Evolutionary conservation across 2,113 vertebrate species (phyloP), one percentile per base, ranked within the genome.

Genomic region (Hystrix brachyura): DNA sequence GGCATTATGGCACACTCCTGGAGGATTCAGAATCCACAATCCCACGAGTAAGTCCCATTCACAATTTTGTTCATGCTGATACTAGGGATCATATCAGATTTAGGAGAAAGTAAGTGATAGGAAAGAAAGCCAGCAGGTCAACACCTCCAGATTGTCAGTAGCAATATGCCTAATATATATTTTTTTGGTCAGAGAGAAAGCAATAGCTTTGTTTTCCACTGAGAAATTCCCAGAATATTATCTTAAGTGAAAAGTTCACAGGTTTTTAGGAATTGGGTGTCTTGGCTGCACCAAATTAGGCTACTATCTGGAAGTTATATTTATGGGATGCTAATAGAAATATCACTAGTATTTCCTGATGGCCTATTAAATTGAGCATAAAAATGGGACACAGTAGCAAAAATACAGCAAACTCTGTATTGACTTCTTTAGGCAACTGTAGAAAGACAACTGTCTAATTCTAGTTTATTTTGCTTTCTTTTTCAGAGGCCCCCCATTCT

Each of bases 21-120:
- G 76, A 94, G 92, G 90, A 97, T 38, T 93, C 81, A 72, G 76
- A 96, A 91, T 91, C 79, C 21, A 72, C 32, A 90, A 82, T 93
- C 92, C n/a, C 74, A 78, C 10, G 57, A 53, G 86, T 59, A 87
- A 67, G 67, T 94, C 60, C 92, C 84, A 96, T 98, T 98, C 86
- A 93, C 72, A 94, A 19, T 97, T 96, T 79, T 95, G 67, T 90
- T 82, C 59, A 78, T 78, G 76, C 34, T 88, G 92, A 85, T 88
- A 62, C 55, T 64, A 80, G 71, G 65, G 80, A 48, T 95, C 60
- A 29, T 89, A 78, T 91, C 64, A 85, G 62, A 95, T 97, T 96
- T 95, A 87, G 46, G 90, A 81, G 79, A 74, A 95, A 96, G 72
- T 38, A 85, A 82, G 3, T 57, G 92, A 79, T 90, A 79, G 95